phyloP scores from a whole-genome alignment of 2,113 vertebrate species.

The Erythrolamprus reginae region DNA sequence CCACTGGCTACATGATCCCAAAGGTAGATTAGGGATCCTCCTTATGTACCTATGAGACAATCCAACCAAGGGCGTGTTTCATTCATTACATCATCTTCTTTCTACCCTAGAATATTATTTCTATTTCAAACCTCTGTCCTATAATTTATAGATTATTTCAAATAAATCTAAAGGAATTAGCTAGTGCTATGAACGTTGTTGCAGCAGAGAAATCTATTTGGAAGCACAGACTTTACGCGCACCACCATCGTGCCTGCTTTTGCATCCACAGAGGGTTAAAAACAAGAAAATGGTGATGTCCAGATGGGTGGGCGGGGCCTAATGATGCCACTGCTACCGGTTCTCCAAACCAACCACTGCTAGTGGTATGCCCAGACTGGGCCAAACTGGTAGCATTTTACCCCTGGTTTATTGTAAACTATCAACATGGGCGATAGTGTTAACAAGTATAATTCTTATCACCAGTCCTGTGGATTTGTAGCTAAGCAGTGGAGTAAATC shows the following conservation, averaged over 20 bases:
- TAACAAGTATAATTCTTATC: background rate
- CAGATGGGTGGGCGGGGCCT: too few relatives aligned
- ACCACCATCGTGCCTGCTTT: too few relatives aligned
- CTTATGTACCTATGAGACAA: background rate
- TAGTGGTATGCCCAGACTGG: too few relatives aligned
- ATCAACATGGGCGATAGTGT: background rate
- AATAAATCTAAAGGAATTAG: background rate
- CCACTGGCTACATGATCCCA: background rate
- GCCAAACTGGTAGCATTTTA: too few relatives aligned
- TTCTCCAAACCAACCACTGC: too few relatives aligned
- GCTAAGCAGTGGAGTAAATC: background rate
- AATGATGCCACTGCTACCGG: too few relatives aligned
- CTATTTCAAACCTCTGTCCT: background rate
- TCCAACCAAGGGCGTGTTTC: background rate
- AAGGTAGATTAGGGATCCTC: background rate
- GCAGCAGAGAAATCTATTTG: too few relatives aligned
- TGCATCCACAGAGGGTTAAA: too few relatives aligned
- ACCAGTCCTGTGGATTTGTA: background rate
- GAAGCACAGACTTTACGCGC: too few relatives aligned
- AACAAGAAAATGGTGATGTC: too few relatives aligned
- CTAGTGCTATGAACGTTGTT: background rate
- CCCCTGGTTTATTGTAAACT: background rate
- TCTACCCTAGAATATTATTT: background rate
- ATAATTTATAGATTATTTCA: background rate
- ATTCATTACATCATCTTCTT: background rate